Percentiles rank a stretch among this genome's conserved stretches.
phyloP scores from a whole-genome alignment of 2,113 vertebrate genomes.

The Heterotis niloticus region DNA sequence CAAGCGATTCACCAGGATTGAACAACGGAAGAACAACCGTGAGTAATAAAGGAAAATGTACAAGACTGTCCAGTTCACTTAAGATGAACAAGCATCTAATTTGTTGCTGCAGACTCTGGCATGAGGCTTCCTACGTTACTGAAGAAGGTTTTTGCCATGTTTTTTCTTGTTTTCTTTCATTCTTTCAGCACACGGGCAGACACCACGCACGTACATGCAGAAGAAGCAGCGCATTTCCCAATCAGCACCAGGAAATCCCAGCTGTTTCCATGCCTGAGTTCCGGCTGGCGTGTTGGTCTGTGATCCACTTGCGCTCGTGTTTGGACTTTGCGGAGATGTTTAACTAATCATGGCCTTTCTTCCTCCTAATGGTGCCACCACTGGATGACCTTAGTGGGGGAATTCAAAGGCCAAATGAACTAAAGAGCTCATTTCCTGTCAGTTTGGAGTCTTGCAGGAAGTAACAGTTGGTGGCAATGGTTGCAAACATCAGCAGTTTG shows the following conservation, averaged over 20 bases:
- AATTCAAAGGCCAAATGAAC: constrained; percentile 16
- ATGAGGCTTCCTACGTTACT: too few species aligned
- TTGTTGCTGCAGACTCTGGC: too few species aligned
- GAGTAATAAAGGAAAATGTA: too few species aligned
- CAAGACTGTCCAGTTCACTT: too few species aligned
- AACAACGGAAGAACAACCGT: too few species aligned
- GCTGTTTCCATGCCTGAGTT: not conserved
- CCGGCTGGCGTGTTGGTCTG: constrained; percentile 2
- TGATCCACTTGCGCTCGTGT: not conserved
- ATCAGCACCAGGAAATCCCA: not conserved
- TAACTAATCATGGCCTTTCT: constrained; percentile 13
- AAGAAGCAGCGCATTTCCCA: not conserved
- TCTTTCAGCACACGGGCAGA: too few species aligned
- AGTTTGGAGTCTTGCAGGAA: not conserved
- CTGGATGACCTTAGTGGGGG: constrained; percentile 7
- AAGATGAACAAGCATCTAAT: too few species aligned
- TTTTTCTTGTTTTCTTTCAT: too few species aligned
- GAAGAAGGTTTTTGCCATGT: too few species aligned
- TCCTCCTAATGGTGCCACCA: not conserved
- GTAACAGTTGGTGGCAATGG: not conserved
- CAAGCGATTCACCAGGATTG: too few species aligned
- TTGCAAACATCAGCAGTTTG: not conserved
- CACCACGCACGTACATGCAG: not conserved
- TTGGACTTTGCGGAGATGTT: too few species aligned
- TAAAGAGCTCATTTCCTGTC: constrained; percentile 24